Evolutionary conservation across 2,888 invertebrate genomes (phyloP), one percentile per base, ranked within the genome.

Genomic region (Saturnia pavonia): DNA sequence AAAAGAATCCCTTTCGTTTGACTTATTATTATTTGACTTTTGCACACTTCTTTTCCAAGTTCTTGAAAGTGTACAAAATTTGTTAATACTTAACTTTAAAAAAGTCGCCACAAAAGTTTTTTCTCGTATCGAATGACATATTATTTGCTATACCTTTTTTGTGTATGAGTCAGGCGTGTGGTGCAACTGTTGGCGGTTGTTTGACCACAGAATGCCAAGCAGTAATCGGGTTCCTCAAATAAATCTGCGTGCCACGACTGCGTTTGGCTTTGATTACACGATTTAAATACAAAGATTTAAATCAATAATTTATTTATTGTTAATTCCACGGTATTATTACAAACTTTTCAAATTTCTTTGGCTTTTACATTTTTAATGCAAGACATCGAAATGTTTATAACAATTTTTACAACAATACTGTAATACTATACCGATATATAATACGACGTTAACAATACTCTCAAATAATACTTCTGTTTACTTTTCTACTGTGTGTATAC

Each of bases 161-260:
- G 16, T 65, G 40, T 65, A 65, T 68, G 51, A 68, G 54, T 68
- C 68, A 68, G 40, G 11, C 42, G 68, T 70, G 67, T 70, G 70
- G 25, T 12, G 70, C 27, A 70, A 70, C 70, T 40, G 70, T 70
- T 70, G 67, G 70, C 67, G 51, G 67, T 67, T 70, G 66, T 70
- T 70, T 70, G 54, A 54, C 25, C 40, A 57, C 54, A 51, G 67
- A 67, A 67, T 70, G 70, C 70, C 70, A 70, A 54, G 57, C 57
- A 14, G 57, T 60, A 60, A 60, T 60, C 57, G 57, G 27, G 25
- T 16, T 27, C 57, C 57, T 60, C 42, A 67, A 67, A 70, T 70
- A 66, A 65, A 9, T 65, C 27, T n/a, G 16, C 67, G 42, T 16
- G 63, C 48, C 43, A 54, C 42, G 54, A 27, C 16, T 51, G 25